phyloP scores from a whole-genome alignment of 2,888 invertebrate species.

The Bimastos eiseni region DNA sequence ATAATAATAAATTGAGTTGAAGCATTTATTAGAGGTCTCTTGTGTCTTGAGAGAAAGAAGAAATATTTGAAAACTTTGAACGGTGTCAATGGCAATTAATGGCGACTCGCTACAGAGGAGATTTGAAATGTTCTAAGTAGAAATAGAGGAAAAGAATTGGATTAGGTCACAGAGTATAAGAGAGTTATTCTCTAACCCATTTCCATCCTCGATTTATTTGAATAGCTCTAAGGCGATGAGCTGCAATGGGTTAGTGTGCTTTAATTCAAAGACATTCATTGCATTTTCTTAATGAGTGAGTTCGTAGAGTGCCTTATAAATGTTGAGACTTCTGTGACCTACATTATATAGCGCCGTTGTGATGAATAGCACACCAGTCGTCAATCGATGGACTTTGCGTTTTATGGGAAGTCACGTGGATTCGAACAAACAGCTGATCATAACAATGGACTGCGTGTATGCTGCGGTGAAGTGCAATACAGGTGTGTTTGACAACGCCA shows the following conservation, averaged over 20 bases:
- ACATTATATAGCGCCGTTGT: background rate
- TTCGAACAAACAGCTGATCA: background rate
- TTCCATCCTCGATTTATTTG: background rate
- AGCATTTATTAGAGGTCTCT: too few species aligned
- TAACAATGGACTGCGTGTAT: background rate
- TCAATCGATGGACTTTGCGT: background rate
- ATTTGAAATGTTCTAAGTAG: too few species aligned
- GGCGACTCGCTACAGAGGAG: too few species aligned
- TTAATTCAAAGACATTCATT: background rate
- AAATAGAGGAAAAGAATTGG: too few species aligned
- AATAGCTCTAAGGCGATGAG: background rate
- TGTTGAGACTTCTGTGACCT: background rate
- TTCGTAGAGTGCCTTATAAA: background rate
- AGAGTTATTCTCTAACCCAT: too few species aligned
- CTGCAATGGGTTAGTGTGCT: background rate
- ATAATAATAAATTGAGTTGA: too few species aligned
- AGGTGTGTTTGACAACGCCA: too few species aligned
- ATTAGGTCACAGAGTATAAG: too few species aligned
- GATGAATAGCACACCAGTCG: background rate
- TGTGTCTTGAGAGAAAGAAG: too few species aligned
- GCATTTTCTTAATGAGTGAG: background rate
- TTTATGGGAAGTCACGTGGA: background rate
- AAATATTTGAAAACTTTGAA: too few species aligned
- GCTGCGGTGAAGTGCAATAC: too few species aligned
- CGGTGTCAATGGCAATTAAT: too few species aligned